Base-by-base conservation (phyloP, 2,797 vertebrate genomes). In the Manis pentadactyla region DNA sequence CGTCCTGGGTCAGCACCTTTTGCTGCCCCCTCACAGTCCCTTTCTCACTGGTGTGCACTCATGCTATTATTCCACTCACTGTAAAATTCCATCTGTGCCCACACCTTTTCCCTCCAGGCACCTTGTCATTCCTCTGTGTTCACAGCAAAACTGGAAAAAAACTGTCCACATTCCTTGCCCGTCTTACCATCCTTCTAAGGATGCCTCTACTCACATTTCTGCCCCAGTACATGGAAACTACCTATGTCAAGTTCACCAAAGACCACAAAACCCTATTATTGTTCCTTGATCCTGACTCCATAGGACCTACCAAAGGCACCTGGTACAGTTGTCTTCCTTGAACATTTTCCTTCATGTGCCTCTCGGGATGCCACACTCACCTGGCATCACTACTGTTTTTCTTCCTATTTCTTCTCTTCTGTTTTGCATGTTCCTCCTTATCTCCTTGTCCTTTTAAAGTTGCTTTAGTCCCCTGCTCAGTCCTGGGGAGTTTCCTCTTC, bases 401-500 rank as follows among this genome's bases (percentile, higher is more conserved):
- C 46, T 75, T 69, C 13, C 8, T 14, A 46, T n/a, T 64, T n/a
- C 13, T 64, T 83, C 17, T 91, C 51, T 61, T 71, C 7, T 57
- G 1, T 21, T 34, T 34, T 7, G 23, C 12, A 25, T 64, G 13
- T 21, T 66, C 4, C 34, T 66, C 5, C 1, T 15, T 64, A 19
- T 6, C 12, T 11, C 21, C 18, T 55, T 23, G 5, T 69, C 14
- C 2, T 61, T 84, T 34, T 9, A 23, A 59, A 34, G n/a, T 61
- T 63, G 15, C 17, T 0, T 49, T 34, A 37, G 7, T 0, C 14
- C 11, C 4, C 5, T 2, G 10, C 1, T 82, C 7, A 61, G 21
- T 42, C 15, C 31, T 42, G 34, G 63, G n/a, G 78, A 61, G 1
- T 63, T 1, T 69, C 11, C 42, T 79, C 12, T 46, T 0, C 27